Evolutionary conservation across 2,888 invertebrate genomes (phyloP).

Genomic region (Melanargia galathea): DNA sequence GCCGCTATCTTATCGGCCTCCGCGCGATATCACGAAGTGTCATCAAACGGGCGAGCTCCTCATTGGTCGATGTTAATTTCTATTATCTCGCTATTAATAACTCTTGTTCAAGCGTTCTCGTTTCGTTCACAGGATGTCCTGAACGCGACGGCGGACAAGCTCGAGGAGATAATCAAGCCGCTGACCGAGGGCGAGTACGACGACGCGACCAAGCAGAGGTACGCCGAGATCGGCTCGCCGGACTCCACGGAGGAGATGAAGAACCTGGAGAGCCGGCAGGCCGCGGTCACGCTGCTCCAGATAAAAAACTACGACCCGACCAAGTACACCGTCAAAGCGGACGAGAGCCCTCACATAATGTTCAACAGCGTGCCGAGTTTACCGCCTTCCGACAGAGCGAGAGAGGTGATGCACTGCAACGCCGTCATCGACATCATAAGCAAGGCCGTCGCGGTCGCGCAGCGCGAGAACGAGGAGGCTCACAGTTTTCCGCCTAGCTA

Average conservation of each 20-base stretch:
- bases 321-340: slow-evolving; percentile 72
- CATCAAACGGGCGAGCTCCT: slow-evolving; percentile 59
- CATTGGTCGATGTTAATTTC: slow-evolving; percentile 69
- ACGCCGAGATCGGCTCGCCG: slow-evolving; percentile 73
- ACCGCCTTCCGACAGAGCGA: slow-evolving; percentile 79
- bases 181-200: slow-evolving; percentile 66
- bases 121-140: slow-evolving; percentile 82
- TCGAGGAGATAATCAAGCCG: slow-evolving; percentile 82
- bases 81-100: slow-evolving; percentile 66
- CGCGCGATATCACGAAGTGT: slow-evolving; percentile 65
- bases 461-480: slow-evolving; percentile 75
- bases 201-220: slow-evolving; percentile 61
- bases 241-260: slow-evolving; percentile 81
- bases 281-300: slow-evolving; percentile 77
- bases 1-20: slow-evolving; percentile 73
- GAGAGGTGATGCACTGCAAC: slow-evolving; percentile 79
- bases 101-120: slow-evolving; percentile 60
- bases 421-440: slow-evolving; percentile 79
- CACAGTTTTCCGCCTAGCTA: slow-evolving; percentile 66
- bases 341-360: slow-evolving; percentile 80
- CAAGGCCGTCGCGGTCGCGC: slow-evolving; percentile 78
- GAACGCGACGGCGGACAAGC: slow-evolving; percentile 80
- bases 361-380: slow-evolving; percentile 83
- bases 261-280: slow-evolving; percentile 77
- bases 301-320: slow-evolving; percentile 79